Conservation (phyloP, 2,113 vertebrate genomes). For the Stegostoma tigrinum region DNA sequence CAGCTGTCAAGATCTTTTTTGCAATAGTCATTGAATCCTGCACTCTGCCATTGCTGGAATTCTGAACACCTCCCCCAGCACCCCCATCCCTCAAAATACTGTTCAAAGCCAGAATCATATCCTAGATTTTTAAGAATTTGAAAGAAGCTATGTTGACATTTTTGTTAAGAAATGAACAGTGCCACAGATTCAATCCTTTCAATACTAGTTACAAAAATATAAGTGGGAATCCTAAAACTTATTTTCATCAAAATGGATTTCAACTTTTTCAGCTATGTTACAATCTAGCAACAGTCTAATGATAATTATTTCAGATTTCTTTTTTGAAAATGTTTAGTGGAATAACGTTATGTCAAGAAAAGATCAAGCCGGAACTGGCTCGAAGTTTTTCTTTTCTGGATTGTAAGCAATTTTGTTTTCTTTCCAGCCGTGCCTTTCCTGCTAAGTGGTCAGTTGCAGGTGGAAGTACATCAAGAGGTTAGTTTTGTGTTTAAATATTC, state of each 20-base stretch:
- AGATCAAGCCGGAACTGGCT: background rate
- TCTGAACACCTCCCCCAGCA: background rate
- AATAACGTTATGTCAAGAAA: background rate
- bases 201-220: background rate
- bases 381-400: background rate
- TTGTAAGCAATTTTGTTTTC: constrained; percentile 39
- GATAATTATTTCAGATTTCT: background rate
- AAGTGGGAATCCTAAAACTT: background rate
- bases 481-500: background rate
- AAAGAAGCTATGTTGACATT: background rate
- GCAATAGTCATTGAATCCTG: background rate
- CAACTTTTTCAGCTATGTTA: background rate
- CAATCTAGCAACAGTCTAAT: background rate
- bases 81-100: too few relatives aligned
- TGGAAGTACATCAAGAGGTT: constrained; percentile 73
- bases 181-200: background rate
- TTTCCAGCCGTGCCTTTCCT: constrained; percentile 75
- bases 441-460: constrained; percentile 81
- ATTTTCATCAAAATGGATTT: background rate
- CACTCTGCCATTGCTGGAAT: background rate
- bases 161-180: background rate
- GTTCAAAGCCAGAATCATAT: too few relatives aligned
- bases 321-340: background rate
- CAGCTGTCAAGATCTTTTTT: background rate
- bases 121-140: background rate